A percentile compares a stretch with the other conserved stretches of the same genome.
phyloP scores from a whole-genome alignment of 2,888 invertebrate genomes.

The Proisotoma minuta region DNA sequence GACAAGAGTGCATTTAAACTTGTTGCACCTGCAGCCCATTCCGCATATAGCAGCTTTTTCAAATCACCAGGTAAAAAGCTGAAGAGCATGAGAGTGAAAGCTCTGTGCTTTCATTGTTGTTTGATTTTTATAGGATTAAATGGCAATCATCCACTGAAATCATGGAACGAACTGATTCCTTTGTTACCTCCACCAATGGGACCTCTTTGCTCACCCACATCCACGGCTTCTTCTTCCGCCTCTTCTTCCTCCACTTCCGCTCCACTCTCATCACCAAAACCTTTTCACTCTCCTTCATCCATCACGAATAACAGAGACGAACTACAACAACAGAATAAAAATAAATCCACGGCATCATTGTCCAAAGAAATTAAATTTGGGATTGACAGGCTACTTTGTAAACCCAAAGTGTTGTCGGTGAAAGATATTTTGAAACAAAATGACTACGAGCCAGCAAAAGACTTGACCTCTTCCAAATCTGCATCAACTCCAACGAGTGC shows the following conservation, averaged over 20 bases:
- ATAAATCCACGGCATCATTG: slow-evolving; percentile 11
- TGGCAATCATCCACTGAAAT: slow-evolving; percentile 36
- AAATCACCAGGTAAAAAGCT: slow-evolving; percentile 39
- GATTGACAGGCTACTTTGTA: slow-evolving; percentile 45
- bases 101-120: not conserved
- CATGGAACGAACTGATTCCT: slow-evolving; percentile 45
- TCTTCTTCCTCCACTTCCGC: slow-evolving; percentile 33
- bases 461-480: not conserved
- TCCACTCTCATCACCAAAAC: slow-evolving; percentile 29
- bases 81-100: too few relatives aligned
- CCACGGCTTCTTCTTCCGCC: slow-evolving; percentile 34
- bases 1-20: slow-evolving; percentile 47
- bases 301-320: slow-evolving; percentile 17
- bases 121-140: slow-evolving; percentile 17
- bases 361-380: slow-evolving; percentile 46
- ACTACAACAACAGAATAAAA: not conserved
- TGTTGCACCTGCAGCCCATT: slow-evolving; percentile 44
- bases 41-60: slow-evolving; percentile 29
- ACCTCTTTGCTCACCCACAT: slow-evolving; percentile 28
- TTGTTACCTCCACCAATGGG: slow-evolving; percentile 29
- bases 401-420: slow-evolving; percentile 46
- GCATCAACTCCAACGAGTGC: slow-evolving; percentile 1
- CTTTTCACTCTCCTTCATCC: slow-evolving; percentile 14
- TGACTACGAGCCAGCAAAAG: slow-evolving; percentile 1
- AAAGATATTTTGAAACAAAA: slow-evolving; percentile 41